Evolutionary conservation across 1,140 invertebrate species (phyloP), one percentile per base, ranked within the genome.

Genomic region (Caenorhabditis tropicalis): DNA sequence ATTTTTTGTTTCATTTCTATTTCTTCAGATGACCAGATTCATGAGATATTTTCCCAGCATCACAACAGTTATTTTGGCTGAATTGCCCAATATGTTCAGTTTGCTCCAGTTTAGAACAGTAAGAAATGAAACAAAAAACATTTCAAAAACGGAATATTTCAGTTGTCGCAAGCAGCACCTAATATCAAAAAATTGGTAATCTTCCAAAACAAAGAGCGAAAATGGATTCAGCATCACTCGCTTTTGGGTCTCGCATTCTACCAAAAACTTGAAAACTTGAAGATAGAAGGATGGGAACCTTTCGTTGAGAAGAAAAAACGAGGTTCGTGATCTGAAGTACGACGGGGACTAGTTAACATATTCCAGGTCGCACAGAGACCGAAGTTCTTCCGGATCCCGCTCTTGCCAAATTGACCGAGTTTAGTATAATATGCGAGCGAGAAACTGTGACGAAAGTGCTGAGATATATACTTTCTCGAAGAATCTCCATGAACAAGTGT

Each of bases 1-100:
- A n/a, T n/a, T n/a, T 43, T 74, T 43, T 46, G 6, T 74, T 74
- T 39, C 65, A 19, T 70, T n/a, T 58, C 53, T 29, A 9, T 46
- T 24, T 10, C 46, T 74, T 74, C 36, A 74, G 65, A 74, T 74
- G 65, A 74, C 43, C 36, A 74, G 43, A 43, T 74, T 74, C n/a
- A 74, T 74, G 65, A 36, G 15, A 43, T 46, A 43, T 27, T 10
- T 74, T 5, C 65, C 65, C 1, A 24, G 36, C n/a, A 7, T 74
- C 1, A 33, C 36, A 10, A 74, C 43, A 43, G 5, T 74, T 6
- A 36, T 74, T 33, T 36, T 74, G 24, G 65, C 36, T 74, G 65
- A 74, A n/a, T 21, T 74, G 24, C 36, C 65, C 1, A 43, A n/a
- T 74, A 6, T 74, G 3, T 74, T 74, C n/a, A 74, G 36, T 4